Base-by-base conservation (phyloP, 2,797 vertebrate species). In the Botia almorhae region DNA sequence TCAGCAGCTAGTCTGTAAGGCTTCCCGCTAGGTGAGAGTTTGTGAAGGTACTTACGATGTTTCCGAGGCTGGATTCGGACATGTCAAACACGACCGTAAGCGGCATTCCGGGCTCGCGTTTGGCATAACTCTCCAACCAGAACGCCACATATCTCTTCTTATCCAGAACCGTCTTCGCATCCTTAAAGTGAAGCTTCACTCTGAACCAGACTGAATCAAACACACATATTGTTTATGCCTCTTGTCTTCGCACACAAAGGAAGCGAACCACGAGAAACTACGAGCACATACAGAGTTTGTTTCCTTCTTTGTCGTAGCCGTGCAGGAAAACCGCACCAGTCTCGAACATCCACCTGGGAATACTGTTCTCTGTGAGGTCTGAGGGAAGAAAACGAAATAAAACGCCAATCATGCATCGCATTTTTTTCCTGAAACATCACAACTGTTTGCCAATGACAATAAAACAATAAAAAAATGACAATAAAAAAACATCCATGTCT, bases 291-390 rank as follows among this genome's bases (percentile, higher is more conserved):
- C 98, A 96, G 76, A 99, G 91, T 90, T 98, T 99, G 93, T 96
- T 96, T 83, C 96, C 97, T 78, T 99, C 98, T 91, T 96, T 99
- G 92, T 99, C 98, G 13, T 98, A 99, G 83, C 98, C 98, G 21
- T 99, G 97, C 76, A 99, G 96, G 87, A 92, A 99, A 78, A 96
- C 90, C 11, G 95, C 91, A 71, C 98, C 97, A 19, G 81, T 94
- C 87, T 98, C 96, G 86, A 99, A 95, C 89, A 97, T 93, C 96
- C 95, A 96, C 70, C 87, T 95, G 74, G 97, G 96, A 92, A 99
- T 93, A 86, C 87, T 91, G 82, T 92, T 94, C 92, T 99, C 98
- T 8, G 85, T 94, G 84, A 99, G 87, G 84, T 99, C 98, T 99
- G 90, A 84, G 29, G 16, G 12, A 43, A 74, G 12, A 60, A 50